These are phyloP conservation scores for Tortricodes alternella DNA, from an alignment of 2,888 invertebrate species.

Conservation along the genomic window DNA sequence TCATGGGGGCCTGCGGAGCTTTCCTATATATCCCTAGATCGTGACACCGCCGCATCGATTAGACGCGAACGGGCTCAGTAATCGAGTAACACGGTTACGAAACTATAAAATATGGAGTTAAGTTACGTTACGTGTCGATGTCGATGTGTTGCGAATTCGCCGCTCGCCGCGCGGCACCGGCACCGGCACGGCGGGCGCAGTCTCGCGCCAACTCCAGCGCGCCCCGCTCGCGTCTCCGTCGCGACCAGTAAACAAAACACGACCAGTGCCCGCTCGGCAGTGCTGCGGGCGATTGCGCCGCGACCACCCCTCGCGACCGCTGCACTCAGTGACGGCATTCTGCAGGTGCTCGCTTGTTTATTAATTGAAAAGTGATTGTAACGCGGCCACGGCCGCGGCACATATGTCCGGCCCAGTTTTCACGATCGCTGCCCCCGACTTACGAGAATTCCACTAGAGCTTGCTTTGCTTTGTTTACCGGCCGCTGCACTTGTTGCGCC, in stretches of 20 bases:
- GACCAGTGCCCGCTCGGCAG: slow-evolving; percentile 34
- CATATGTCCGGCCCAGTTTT: slow-evolving; percentile 82
- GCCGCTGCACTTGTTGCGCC: slow-evolving; percentile 44
- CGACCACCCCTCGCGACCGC: slow-evolving; percentile 49
- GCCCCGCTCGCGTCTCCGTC: slow-evolving; percentile 42
- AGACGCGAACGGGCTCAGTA: slow-evolving; percentile 67
- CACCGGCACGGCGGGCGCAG: slow-evolving; percentile 41
- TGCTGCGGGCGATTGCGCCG: slow-evolving; percentile 58
- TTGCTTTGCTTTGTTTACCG: slow-evolving; percentile 72
- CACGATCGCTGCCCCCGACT: slow-evolving; percentile 63
- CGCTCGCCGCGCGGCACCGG: slow-evolving; percentile 49
- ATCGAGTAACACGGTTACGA: slow-evolving; percentile 77
- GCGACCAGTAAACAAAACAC: slow-evolving; percentile 21
- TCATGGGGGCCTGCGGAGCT: slow-evolving; percentile 43
- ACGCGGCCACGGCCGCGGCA: slow-evolving; percentile 79
- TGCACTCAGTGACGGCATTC: slow-evolving; percentile 60
- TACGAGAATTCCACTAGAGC: slow-evolving; percentile 61
- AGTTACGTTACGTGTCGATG: slow-evolving; percentile 71
- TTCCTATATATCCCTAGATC: slow-evolving; percentile 59
- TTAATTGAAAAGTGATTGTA: slow-evolving; percentile 83
- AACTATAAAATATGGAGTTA: slow-evolving; percentile 79
- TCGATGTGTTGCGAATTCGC: slow-evolving; percentile 70
- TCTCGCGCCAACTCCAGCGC: slow-evolving; percentile 49
- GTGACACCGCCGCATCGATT: slow-evolving; percentile 64
- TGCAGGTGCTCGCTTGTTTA: slow-evolving; percentile 78